These are phyloP conservation scores for Gambelia wislizenii DNA, from an alignment of 2,797 vertebrate genomes.

Conservation along the genomic window DNA sequence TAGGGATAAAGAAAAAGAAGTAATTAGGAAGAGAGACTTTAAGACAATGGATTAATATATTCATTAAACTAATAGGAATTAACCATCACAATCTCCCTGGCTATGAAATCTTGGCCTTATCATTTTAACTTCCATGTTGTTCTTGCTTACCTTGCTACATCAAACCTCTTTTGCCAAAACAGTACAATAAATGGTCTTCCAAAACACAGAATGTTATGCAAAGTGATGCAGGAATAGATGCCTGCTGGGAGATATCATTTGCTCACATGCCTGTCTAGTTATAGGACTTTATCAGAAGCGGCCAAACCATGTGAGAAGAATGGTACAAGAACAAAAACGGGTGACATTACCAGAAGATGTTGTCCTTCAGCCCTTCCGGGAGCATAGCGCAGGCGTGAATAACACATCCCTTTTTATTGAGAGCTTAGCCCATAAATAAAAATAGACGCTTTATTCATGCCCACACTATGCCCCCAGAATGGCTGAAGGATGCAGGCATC, in stretches of 20 bases:
- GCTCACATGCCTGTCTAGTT: not conserved
- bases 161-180: not conserved
- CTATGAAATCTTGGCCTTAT: constrained; percentile 10
- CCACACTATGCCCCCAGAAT: too few relatives aligned
- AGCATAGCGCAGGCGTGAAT: too few relatives aligned
- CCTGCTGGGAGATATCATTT: not conserved
- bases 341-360: too few relatives aligned
- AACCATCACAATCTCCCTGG: not conserved
- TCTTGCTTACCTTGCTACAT: not conserved
- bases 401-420: too few relatives aligned
- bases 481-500: too few relatives aligned
- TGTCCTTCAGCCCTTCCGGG: too few relatives aligned
- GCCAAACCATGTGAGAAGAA: too few relatives aligned
- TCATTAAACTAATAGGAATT: constrained; percentile 27
- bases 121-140: constrained; percentile 1
- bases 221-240: not conserved
- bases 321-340: too few relatives aligned
- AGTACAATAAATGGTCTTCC: not conserved
- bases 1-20: not conserved
- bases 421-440: too few relatives aligned
- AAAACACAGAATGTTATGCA: not conserved
- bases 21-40: not conserved
- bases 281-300: too few relatives aligned
- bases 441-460: too few relatives aligned
- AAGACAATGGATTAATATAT: constrained; percentile 13